Conservation (phyloP, 2,797 vertebrate species). For the Menidia menidia region DNA sequence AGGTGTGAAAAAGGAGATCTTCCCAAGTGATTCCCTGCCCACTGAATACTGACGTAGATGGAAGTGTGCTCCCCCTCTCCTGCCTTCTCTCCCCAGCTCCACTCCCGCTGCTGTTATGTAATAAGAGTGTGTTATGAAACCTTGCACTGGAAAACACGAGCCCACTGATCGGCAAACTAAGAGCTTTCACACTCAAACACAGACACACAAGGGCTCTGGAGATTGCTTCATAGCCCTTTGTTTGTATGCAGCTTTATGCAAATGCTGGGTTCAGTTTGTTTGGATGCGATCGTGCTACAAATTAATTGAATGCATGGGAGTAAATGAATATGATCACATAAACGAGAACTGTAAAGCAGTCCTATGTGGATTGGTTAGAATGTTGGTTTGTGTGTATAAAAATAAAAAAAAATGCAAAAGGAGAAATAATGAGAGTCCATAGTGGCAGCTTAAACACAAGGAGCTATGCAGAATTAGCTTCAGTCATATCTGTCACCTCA, state of each 20-base stretch:
- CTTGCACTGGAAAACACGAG: conserved; percentile 75
- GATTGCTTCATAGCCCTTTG: conserved; percentile 43
- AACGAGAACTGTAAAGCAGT: conserved; percentile 17
- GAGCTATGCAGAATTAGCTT: conserved; percentile 17
- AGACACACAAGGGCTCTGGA: conserved; percentile 31
- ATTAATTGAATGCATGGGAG: conserved; percentile 30
- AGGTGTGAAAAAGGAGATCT: conserved; percentile 30
- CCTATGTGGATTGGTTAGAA: conserved; percentile 56
- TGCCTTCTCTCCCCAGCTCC: conserved; percentile 40
- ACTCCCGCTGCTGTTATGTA: conserved; percentile 77
- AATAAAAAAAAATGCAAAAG: conserved; percentile 22
- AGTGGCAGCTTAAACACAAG: conserved; percentile 7
- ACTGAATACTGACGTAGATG: conserved; percentile 65
- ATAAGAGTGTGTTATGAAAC: conserved; percentile 79
- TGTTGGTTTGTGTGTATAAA: conserved; percentile 33
- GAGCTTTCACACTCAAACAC: conserved; percentile 28
- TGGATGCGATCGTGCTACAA: conserved; percentile 8
- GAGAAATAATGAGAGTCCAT: conserved; percentile 9
- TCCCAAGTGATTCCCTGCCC: conserved; percentile 63
- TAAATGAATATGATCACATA: conserved; percentile 33
- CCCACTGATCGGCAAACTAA: conserved; percentile 57
- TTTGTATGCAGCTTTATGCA: conserved; percentile 30
- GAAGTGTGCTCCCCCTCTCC: conserved; percentile 49
- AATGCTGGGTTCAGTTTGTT: conserved; percentile 22
- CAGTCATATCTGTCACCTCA: conserved; percentile 42